phyloP scores from a whole-genome alignment of 2,113 vertebrate species.

The Callithrix jacchus region DNA sequence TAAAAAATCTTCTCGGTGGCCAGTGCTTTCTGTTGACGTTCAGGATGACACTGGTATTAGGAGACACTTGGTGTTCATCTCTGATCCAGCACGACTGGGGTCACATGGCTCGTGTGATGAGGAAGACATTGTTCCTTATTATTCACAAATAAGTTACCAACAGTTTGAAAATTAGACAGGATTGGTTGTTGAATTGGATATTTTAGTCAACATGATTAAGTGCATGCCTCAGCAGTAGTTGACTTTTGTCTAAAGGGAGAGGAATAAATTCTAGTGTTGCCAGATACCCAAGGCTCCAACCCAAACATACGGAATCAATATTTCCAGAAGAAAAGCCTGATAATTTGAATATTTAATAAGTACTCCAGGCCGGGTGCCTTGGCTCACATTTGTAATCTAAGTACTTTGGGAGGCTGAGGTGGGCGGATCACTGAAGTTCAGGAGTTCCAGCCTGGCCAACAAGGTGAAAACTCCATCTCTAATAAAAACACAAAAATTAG shows the following conservation, averaged over 20 bases:
- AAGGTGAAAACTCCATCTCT: too few relatives aligned
- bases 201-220: neutral
- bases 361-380: too few relatives aligned
- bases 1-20: neutral
- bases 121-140: neutral
- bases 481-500: too few relatives aligned
- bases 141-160: neutral
- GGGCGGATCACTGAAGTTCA: too few relatives aligned
- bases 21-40: neutral
- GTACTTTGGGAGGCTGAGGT: too few relatives aligned
- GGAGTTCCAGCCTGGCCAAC: too few relatives aligned
- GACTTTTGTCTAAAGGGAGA: neutral
- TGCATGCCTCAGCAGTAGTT: neutral
- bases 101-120: neutral
- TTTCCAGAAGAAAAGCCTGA: neutral
- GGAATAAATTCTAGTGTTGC: neutral
- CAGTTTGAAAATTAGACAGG: neutral
- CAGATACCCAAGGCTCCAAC: neutral
- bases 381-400: too few relatives aligned
- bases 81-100: rapidly evolving
- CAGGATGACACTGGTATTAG: neutral
- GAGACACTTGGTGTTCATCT: neutral
- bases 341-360: neutral
- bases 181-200: neutral
- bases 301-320: neutral